Percentiles rank a stretch among this genome's conserved stretches.
phyloP scores from a whole-genome alignment of 2,888 invertebrate genomes.

The Pandemis cinnamomeana region DNA sequence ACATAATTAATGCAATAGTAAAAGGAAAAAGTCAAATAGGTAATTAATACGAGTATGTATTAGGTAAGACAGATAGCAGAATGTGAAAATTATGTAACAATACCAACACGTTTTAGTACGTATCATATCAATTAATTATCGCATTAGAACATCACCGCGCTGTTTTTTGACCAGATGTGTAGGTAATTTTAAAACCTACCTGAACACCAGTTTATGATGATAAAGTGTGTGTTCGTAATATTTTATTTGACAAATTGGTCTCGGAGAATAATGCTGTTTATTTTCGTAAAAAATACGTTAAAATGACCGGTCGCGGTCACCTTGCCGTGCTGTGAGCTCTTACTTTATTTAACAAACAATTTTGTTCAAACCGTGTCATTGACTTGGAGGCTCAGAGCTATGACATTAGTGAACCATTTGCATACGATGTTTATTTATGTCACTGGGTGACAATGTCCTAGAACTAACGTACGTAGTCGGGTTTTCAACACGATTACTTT shows the following conservation, averaged over 20 bases:
- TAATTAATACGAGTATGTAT: too few species aligned
- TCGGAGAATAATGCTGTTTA: conserved; percentile 14
- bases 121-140: too few species aligned
- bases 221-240: conserved; percentile 15
- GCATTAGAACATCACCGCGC: neutral
- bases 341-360: conserved; percentile 33
- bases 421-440: conserved; percentile 26
- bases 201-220: conserved; percentile 4
- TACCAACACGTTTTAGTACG: too few species aligned
- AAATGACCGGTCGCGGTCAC: conserved; percentile 41
- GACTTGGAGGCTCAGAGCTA: conserved; percentile 29
- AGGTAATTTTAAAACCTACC: neutral
- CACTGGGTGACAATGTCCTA: conserved; percentile 12
- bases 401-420: conserved; percentile 29
- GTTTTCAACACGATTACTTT: too few species aligned
- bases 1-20: too few species aligned
- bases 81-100: too few species aligned
- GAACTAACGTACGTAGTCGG: neutral
- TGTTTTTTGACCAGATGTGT: neutral
- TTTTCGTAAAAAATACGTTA: conserved; percentile 34
- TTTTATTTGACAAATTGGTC: conserved; percentile 28
- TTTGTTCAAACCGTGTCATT: conserved; percentile 31
- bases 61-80: too few species aligned
- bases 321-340: conserved; percentile 33
- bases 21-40: too few species aligned